Percentiles rank a stretch among this genome's conserved stretches.
Evolutionary conservation across 2,797 vertebrate species (phyloP).

Genomic region (Oreonectes daqikongensis): DNA sequence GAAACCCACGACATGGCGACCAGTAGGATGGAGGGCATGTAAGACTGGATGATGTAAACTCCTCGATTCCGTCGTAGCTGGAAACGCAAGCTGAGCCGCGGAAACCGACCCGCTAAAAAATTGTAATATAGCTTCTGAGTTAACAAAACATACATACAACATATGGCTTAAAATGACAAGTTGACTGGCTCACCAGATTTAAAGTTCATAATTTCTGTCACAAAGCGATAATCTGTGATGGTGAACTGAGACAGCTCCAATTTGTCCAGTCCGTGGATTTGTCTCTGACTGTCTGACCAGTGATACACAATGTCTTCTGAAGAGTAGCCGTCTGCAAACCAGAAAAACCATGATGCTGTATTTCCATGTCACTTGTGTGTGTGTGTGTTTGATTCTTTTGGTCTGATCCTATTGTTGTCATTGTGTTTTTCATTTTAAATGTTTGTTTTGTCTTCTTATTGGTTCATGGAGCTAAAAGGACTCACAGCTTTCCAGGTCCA

Average conservation of each 20-base stretch:
- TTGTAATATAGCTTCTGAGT: not conserved
- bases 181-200: slow-evolving; percentile 83
- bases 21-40: slow-evolving; percentile 93
- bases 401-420: not conserved
- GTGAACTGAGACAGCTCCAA: slow-evolving; percentile 97
- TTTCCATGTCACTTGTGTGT: no score
- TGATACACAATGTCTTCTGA: slow-evolving; percentile 96
- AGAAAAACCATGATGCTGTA: slow-evolving; percentile 11
- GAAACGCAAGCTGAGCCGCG: slow-evolving; percentile 92
- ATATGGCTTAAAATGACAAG: not conserved
- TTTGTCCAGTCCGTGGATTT: slow-evolving; percentile 95
- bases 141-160: no score
- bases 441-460: not conserved
- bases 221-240: slow-evolving; percentile 92
- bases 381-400: no score
- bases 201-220: slow-evolving; percentile 93
- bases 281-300: slow-evolving; percentile 94
- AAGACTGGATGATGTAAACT: slow-evolving; percentile 98
- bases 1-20: slow-evolving; percentile 99
- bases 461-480: slow-evolving; percentile 39
- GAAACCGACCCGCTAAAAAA: slow-evolving; percentile 87
- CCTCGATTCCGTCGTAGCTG: slow-evolving; percentile 90
- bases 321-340: slow-evolving; percentile 90
- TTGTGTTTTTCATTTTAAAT: not conserved
- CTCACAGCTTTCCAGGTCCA: slow-evolving; percentile 98